Evolutionary conservation across 2,797 vertebrate species (phyloP).

Genomic region (Phyllotis vaccarum): DNA sequence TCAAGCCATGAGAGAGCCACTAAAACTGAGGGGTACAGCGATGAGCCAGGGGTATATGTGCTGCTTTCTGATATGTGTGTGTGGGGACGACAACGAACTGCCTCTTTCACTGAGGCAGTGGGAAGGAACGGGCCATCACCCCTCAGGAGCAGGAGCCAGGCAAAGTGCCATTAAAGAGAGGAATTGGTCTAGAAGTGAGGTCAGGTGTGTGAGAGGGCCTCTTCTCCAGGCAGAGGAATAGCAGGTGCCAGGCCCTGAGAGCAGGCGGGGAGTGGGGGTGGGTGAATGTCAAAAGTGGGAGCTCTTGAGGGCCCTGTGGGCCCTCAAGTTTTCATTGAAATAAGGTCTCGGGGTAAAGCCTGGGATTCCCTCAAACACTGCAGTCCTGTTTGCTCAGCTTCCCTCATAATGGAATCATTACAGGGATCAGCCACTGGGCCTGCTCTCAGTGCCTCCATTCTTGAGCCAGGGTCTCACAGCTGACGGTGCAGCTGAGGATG

Average conservation of each 20-base stretch:
- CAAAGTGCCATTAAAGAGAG: neutral
- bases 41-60: neutral
- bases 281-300: neutral
- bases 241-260: neutral
- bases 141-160: neutral
- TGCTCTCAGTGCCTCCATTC: neutral
- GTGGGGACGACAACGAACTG: no score
- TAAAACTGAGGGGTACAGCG: neutral
- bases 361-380: neutral
- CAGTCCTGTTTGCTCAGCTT: neutral
- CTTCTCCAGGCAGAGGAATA: neutral
- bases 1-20: neutral
- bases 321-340: neutral
- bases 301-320: no score
- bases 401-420: neutral
- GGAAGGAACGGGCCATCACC: neutral
- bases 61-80: no score
- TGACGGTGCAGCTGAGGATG: neutral
- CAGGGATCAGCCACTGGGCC: neutral
- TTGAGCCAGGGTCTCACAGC: neutral
- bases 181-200: neutral
- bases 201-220: rapidly evolving
- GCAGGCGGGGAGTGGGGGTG: neutral
- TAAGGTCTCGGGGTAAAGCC: neutral
- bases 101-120: neutral